Base-by-base conservation (phyloP, 2,113 vertebrate genomes). In the Cryptomyrus ogoouensis region DNA sequence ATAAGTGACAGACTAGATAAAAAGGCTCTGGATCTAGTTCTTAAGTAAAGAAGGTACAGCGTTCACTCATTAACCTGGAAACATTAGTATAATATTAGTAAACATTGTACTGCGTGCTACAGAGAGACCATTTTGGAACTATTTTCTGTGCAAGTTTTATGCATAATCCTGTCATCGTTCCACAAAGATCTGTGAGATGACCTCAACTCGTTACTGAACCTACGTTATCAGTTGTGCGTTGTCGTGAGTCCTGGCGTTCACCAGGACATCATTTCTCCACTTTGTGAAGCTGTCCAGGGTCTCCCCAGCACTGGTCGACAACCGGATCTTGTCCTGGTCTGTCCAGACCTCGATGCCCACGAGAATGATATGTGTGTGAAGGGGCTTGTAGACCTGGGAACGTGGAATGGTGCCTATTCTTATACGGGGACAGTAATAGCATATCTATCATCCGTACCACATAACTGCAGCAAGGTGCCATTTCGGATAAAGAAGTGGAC, bases 151-250 rank as follows among this genome's bases (percentile, higher is more conserved):
- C 49, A 50, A 3, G 49, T 15, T 50, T 50, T 13, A 50, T 50
- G 49, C 13, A 15, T 50, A 50, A 50, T 50, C 49, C 49, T 50
- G 49, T 50, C 49, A 50, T 50, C 49, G 3, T n/a, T 62, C 58
- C 58, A 62, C 1, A 1, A 66, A 12, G 62, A 66, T 27, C 58
- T 66, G 9, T 31, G 62, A 70, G 62, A 70, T 27, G 2, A 31
- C n/a, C 62, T 31, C 62, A 70, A 70, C 9, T 66, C 62, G 31
- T 27, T 27, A 66, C 58, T 27, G 46, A n/a, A 94, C 96, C 1
- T 92, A 97, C 96, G 96, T 96, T 88, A 97, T 90, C 27, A 97
- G 93, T 91, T 97, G 96, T 0, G 96, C 95, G 0, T 96, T 93
- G 92, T 97, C 97, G 0, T 97, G 95, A 0, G 0, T 77, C 0